These are phyloP conservation scores for Sebastes matsubarae DNA, from an alignment of 2,797 vertebrate species.

Conservation along the genomic window DNA sequence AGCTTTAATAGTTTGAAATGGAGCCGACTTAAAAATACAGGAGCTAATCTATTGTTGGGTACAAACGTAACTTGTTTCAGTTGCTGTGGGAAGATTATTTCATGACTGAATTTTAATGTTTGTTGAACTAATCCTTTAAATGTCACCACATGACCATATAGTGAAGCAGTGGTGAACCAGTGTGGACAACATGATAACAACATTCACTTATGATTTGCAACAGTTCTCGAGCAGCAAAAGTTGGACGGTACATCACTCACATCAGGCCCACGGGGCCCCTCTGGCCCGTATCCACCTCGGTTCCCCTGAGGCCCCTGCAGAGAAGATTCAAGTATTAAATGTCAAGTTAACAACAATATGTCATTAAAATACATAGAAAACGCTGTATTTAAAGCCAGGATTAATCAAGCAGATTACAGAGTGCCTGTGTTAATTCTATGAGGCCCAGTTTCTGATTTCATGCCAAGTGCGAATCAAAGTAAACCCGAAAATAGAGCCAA, in stretches of 20 bases:
- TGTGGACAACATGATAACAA: background rate
- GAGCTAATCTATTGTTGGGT: background rate
- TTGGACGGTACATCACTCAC: constrained; percentile 64
- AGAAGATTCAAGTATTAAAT: constrained; percentile 22
- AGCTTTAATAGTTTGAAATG: background rate
- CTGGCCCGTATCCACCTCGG: constrained; percentile 81
- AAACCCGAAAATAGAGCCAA: background rate
- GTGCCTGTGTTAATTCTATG: background rate
- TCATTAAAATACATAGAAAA: background rate
- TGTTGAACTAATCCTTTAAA: background rate
- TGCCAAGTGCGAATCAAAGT: constrained; percentile 25
- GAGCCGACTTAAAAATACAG: background rate
- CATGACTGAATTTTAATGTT: background rate
- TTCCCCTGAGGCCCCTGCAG: constrained; percentile 82
- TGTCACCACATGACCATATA: background rate
- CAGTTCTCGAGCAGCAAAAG: background rate
- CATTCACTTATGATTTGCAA: background rate
- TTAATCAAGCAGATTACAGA: constrained; percentile 22
- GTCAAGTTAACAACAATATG: background rate
- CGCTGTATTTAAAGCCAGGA: background rate
- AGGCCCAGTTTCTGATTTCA: constrained; percentile 17
- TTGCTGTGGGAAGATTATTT: background rate
- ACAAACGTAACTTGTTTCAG: background rate
- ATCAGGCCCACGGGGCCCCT: constrained; percentile 82
- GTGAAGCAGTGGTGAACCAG: background rate